phyloP scores from a whole-genome alignment of 1,140 invertebrate genomes.

The Pararge aegeria region DNA sequence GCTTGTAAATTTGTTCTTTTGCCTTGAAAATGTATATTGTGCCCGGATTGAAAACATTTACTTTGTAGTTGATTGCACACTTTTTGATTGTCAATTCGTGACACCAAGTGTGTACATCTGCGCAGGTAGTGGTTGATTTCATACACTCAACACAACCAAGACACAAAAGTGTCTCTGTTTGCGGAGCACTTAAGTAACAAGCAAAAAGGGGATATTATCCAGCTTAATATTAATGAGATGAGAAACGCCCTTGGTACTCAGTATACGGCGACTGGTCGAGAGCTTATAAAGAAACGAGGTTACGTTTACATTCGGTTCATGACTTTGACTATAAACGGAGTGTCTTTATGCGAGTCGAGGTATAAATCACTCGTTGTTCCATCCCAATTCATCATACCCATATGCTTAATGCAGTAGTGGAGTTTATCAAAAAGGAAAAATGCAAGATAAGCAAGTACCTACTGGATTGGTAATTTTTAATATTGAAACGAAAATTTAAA shows the following conservation, averaged over 20 bases:
- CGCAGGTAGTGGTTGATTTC: too few relatives aligned
- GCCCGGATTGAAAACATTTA: too few relatives aligned
- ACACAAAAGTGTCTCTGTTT: too few relatives aligned
- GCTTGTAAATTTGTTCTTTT: too few relatives aligned
- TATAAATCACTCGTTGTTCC: constrained; percentile 20
- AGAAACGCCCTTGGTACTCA: constrained; percentile 51
- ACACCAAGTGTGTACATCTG: too few relatives aligned
- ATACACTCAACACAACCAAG: too few relatives aligned
- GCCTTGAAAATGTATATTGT: too few relatives aligned
- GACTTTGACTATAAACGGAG: constrained; percentile 46
- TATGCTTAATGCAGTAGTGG: not conserved
- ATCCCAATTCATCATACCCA: constrained; percentile 18
- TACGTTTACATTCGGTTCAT: constrained; percentile 49
- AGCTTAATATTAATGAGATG: constrained; percentile 37
- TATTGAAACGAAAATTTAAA: not conserved
- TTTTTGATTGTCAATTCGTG: too few relatives aligned
- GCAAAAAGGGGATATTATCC: constrained; percentile 19
- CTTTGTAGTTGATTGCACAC: too few relatives aligned
- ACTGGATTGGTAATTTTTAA: not conserved
- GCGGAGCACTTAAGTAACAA: not conserved
- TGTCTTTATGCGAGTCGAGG: constrained; percentile 23
- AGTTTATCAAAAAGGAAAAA: constrained; percentile 2
- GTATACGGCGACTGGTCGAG: constrained; percentile 48
- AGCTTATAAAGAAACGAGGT: constrained; percentile 58
- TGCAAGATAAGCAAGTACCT: not conserved